Conservation (phyloP, 2,797 vertebrate species). For the Chelmon rostratus region DNA sequence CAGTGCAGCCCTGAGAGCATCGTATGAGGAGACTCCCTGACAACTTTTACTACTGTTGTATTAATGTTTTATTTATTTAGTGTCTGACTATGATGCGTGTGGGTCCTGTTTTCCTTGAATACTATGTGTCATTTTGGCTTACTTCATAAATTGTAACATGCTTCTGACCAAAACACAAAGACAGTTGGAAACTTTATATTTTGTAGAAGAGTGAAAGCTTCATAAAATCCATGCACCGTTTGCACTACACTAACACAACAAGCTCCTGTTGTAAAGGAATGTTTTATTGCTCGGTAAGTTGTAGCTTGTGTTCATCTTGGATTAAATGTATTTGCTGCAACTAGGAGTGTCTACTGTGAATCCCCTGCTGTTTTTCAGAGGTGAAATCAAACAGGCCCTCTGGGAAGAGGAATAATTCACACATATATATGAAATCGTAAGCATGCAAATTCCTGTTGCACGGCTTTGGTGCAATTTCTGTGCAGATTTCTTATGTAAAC, state of each 20-base stretch:
- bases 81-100: slow-evolving; percentile 19
- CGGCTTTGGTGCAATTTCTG: background rate
- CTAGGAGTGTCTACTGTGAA: background rate
- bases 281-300: slow-evolving; percentile 26
- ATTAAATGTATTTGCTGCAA: slow-evolving; percentile 28
- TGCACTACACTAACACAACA: background rate
- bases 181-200: background rate
- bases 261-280: background rate
- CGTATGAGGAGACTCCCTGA: slow-evolving; percentile 34
- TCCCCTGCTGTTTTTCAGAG: slow-evolving; percentile 2
- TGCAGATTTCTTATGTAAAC: slow-evolving; percentile 13
- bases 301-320: slow-evolving; percentile 23
- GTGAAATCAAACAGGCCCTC: background rate
- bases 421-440: background rate
- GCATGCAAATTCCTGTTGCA: background rate
- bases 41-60: background rate
- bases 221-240: background rate
- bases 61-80: slow-evolving; percentile 23
- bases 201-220: background rate
- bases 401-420: background rate
- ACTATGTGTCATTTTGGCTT: background rate
- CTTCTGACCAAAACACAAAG: background rate
- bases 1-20: slow-evolving; percentile 50
- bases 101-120: background rate
- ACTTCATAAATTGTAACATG: background rate